Base-by-base conservation (phyloP, 2,888 invertebrate species). In the Chloroclysta siterata region DNA sequence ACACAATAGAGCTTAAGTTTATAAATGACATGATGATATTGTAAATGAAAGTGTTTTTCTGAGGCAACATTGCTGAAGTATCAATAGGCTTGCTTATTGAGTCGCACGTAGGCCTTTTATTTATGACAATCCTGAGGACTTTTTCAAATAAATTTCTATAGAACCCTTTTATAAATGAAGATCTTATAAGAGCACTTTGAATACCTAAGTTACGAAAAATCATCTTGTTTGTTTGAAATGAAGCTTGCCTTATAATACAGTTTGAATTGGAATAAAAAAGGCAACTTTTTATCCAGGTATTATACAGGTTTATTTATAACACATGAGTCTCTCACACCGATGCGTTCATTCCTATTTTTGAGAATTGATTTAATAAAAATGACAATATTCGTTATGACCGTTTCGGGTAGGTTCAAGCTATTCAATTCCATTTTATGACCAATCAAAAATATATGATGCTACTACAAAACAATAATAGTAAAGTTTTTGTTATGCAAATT, bases 1-100 rank as follows among this genome's bases (percentile, higher is more conserved):
- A 66, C 56, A 86, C 87, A 89, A 89, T 81, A 76, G 81, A 70
- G 65, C 74, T 73, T 77, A 72, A 70, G 71, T 67, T 72, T 66
- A 74, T 74, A 72, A 76, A 75, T 77, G 71, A 76, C 74, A 70
- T 70, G 73, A 74, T 72, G 65, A 75, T 77, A 77, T 74, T 76
- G 68, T 79, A 74, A 80, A 82, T 79, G 79, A 79, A 73, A 74
- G 69, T 61, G 67, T 52, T 72, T 64, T 73, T 65, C 56, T 62
- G 50, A 65, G 22, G 60, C 47, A 66, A 66, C 53, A 53, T 65
- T 39, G 11, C 3, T 11, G 63, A 59, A 51, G 53, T 51, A 48
- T 64, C 59, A 63, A 66, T 65, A 56, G 59, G 44, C 47, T 48
- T 62, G 46, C 53, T 29, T 29, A 60, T 65, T 66, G 65, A 63